phyloP scores from a whole-genome alignment of 2,888 invertebrate species.

The Rotaria sp. region DNA sequence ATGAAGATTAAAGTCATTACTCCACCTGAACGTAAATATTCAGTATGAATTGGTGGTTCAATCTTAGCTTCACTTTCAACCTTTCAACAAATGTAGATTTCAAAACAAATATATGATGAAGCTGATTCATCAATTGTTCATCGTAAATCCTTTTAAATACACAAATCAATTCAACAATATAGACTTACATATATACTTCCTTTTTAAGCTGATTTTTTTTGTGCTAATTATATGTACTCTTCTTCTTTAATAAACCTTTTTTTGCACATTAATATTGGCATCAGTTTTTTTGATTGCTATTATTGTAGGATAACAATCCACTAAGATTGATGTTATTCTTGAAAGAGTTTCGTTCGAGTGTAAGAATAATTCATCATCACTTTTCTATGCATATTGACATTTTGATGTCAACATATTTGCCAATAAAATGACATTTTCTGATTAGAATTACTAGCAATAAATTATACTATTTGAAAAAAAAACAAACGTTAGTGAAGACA shows the following conservation, averaged over 20 bases:
- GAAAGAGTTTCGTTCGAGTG: neutral
- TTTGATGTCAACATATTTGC: neutral
- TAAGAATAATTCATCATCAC: neutral
- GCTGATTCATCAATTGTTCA: constrained; percentile 42
- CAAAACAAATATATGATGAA: constrained; percentile 47
- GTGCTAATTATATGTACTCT: neutral
- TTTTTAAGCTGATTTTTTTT: neutral
- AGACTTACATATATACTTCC: neutral
- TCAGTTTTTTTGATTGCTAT: too few species aligned
- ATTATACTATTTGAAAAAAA: neutral
- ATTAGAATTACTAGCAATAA: neutral
- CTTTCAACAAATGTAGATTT: constrained; percentile 51
- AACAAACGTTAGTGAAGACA: neutral
- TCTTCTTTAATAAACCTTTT: constrained; percentile 6
- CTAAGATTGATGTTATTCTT: too few species aligned
- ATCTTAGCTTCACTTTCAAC: constrained; percentile 47
- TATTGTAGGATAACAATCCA: too few species aligned
- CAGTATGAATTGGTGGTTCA: constrained; percentile 69
- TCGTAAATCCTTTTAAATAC: constrained; percentile 38
- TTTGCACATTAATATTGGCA: neutral
- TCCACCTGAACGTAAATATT: constrained; percentile 80
- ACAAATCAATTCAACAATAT: neutral
- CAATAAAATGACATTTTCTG: neutral
- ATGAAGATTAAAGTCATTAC: constrained; percentile 91
- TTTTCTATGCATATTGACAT: neutral